phyloP scores from a whole-genome alignment of 2,797 vertebrate species.

The Enteromius viviparus region DNA sequence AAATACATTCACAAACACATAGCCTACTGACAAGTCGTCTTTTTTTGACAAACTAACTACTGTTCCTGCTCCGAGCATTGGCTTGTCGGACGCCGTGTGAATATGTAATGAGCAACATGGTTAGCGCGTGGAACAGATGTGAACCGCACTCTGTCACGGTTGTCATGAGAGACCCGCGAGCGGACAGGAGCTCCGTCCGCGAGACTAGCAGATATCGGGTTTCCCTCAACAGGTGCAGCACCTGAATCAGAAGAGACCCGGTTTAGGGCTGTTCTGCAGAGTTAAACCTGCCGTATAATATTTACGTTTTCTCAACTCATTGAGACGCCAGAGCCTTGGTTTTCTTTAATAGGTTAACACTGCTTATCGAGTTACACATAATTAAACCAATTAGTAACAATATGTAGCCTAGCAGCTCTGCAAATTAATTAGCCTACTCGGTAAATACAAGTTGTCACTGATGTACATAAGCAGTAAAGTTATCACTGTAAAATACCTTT shows the following conservation, averaged over 20 bases:
- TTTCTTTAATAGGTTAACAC: neutral
- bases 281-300: neutral
- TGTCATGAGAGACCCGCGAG: constrained; percentile 25
- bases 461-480: neutral
- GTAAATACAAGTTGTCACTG: neutral
- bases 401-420: neutral
- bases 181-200: constrained; percentile 6
- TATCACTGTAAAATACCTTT: neutral
- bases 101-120: constrained; percentile 83
- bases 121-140: constrained; percentile 80
- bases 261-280: neutral
- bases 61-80: constrained; percentile 21
- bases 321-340: neutral
- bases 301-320: neutral
- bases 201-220: constrained; percentile 72
- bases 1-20: neutral
- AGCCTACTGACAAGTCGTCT: constrained; percentile 20
- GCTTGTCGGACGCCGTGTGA: constrained; percentile 74
- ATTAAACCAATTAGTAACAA: neutral
- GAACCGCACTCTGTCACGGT: constrained; percentile 74
- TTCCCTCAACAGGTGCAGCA: constrained; percentile 69
- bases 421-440: neutral
- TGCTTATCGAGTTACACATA: neutral
- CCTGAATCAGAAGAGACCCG: constrained; percentile 55
- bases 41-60: neutral